Evolutionary conservation across 2,888 invertebrate species (phyloP).

Genomic region (Euclidia mi): DNA sequence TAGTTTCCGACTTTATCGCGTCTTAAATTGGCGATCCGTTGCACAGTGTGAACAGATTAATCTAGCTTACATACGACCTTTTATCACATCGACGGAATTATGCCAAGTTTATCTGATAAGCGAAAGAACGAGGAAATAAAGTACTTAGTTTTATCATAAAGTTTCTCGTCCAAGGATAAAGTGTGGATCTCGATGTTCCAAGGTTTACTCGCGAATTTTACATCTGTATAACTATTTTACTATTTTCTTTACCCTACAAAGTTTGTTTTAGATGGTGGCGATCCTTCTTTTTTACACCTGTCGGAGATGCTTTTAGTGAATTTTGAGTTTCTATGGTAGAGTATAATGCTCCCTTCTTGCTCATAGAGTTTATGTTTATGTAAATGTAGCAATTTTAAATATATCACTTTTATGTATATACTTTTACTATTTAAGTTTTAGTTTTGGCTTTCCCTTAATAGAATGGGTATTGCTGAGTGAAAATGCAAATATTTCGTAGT

Average conservation of each 20-base stretch:
- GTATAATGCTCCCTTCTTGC: too few relatives aligned
- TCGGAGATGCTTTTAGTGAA: too few relatives aligned
- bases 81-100: conserved; percentile 60
- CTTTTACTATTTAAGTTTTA: too few relatives aligned
- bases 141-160: conserved; percentile 56
- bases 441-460: too few relatives aligned
- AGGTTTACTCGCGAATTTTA: conserved; percentile 14
- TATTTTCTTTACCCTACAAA: conserved; percentile 4
- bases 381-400: too few relatives aligned
- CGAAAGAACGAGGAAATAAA: conserved; percentile 41
- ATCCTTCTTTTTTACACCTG: neutral
- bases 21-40: conserved; percentile 74
- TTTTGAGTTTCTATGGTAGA: too few relatives aligned
- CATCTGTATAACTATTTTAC: neutral
- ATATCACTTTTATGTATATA: too few relatives aligned
- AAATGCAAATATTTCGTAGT: too few relatives aligned
- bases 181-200: conserved; percentile 16
- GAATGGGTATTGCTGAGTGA: too few relatives aligned
- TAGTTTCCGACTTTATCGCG: conserved; percentile 71
- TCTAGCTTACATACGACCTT: conserved; percentile 68
- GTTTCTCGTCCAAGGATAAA: conserved; percentile 35
- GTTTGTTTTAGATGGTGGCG: conserved; percentile 1
- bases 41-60: conserved; percentile 76
- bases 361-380: too few relatives aligned
- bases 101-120: conserved; percentile 51